phyloP scores from a whole-genome alignment of 53 echinoderm and acorn worm species.

The Crossaster papposus region DNA sequence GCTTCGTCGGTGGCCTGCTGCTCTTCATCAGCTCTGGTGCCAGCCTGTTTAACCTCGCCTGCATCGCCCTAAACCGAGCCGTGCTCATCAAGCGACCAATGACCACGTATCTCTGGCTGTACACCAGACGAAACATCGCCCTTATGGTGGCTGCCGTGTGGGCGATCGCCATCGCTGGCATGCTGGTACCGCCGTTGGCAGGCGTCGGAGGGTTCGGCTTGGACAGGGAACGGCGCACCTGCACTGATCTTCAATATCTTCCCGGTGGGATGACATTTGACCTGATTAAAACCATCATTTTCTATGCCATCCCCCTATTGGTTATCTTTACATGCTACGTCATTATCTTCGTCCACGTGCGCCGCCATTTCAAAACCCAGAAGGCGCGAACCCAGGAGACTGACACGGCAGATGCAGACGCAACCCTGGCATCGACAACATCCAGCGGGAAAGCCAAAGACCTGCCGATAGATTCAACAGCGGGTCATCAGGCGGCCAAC shows the following conservation, averaged over 20 bases:
- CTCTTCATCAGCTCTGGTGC: slow-evolving; percentile 47
- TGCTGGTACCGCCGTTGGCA: slow-evolving; percentile 31
- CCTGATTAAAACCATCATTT: slow-evolving; percentile 14
- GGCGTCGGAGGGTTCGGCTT: slow-evolving; percentile 61
- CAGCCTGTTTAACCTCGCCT: slow-evolving; percentile 65
- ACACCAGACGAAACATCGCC: slow-evolving; percentile 46
- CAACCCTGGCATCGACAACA: no score
- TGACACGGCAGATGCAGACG: neutral
- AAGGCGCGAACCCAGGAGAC: neutral
- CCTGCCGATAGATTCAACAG: neutral
- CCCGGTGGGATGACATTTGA: slow-evolving; percentile 41
- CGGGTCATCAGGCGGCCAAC: neutral
- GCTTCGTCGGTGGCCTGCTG: slow-evolving; percentile 47
- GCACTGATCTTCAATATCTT: slow-evolving; percentile 50
- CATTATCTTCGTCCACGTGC: slow-evolving; percentile 61
- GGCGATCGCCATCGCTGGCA: slow-evolving; percentile 42
- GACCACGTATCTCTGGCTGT: slow-evolving; percentile 47
- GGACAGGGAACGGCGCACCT: slow-evolving; percentile 43
- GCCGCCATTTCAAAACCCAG: slow-evolving; percentile 53
- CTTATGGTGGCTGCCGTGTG: slow-evolving; percentile 52
- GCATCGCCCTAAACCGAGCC: slow-evolving; percentile 64
- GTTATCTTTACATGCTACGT: slow-evolving; percentile 58
- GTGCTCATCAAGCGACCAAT: slow-evolving; percentile 55
- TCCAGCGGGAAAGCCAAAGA: neutral
- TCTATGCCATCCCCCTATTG: slow-evolving; percentile 51